These are phyloP conservation scores for Brachyhypopomus occidentalis DNA, from an alignment of 2,113 vertebrate species.

Conservation along the genomic window DNA sequence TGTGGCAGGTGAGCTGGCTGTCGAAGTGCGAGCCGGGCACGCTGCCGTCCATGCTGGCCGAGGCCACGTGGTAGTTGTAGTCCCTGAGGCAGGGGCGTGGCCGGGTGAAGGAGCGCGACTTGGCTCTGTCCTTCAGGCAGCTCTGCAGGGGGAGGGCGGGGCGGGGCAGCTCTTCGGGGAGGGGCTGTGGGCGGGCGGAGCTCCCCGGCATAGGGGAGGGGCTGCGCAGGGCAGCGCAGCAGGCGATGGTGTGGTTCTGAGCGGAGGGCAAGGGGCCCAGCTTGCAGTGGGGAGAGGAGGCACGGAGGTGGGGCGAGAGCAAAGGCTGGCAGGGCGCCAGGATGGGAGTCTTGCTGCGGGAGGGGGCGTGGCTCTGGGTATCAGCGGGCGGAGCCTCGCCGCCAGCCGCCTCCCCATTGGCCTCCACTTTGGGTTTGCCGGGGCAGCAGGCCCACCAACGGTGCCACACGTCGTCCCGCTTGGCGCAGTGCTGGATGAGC, in stretches of 20 bases:
- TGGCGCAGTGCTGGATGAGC: conserved; percentile 98
- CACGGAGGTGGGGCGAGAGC: conserved; percentile 70
- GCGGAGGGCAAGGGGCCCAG: conserved; percentile 77
- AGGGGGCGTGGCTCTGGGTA: conserved; percentile 40
- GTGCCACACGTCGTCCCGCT: conserved; percentile 96
- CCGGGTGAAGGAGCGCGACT: conserved; percentile 80
- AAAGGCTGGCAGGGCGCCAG: conserved; percentile 74
- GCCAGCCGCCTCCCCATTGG: conserved; percentile 83
- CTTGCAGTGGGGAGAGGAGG: conserved; percentile 74
- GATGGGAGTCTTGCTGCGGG: conserved; percentile 35
- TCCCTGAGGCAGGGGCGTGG: conserved; percentile 75
- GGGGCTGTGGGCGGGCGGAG: conserved; percentile 73
- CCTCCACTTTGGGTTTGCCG: conserved; percentile 78
- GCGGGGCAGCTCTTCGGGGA: conserved; percentile 78
- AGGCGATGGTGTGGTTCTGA: conserved; percentile 77
- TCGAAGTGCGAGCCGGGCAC: conserved; percentile 81
- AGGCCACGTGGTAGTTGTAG: conserved; percentile 85
- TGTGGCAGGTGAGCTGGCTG: conserved; percentile 68
- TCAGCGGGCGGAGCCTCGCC: conserved; percentile 53
- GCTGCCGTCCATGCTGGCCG: conserved; percentile 80
- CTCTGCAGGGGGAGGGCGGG: conserved; percentile 79
- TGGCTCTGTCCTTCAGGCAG: conserved; percentile 84
- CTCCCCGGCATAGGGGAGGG: conserved; percentile 74
- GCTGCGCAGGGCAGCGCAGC: conserved; percentile 83
- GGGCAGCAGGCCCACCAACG: conserved; percentile 97